Base-by-base conservation (phyloP, 2,888 invertebrate genomes). In the Sarcophaga subvicina region DNA sequence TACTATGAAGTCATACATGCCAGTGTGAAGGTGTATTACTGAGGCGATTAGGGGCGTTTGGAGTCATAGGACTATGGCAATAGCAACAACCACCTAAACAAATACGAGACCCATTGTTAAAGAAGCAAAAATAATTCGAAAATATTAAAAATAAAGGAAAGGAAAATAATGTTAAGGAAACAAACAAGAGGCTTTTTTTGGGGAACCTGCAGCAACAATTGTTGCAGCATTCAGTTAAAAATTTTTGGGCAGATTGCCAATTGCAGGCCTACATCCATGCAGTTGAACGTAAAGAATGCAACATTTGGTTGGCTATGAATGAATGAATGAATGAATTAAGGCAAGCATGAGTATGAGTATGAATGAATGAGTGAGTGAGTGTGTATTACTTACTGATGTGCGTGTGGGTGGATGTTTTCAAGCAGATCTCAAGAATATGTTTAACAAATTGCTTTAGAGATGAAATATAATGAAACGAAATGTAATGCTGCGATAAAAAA, bases 161-260 rank as follows among this genome's bases (percentile, higher is more conserved):
- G 54, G 90, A 8, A 5, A 59, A 47, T 62, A 5, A 62, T 14
- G 12, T 70, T 76, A 82, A n/a, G 78, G 22, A 79, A 79, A 79
- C 62, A 72, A 85, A 80, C 66, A 37, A 37, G 37, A 37, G 8
- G 0, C 22, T 77, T 72, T 66, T 62, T 54, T 77, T 81, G 71
- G n/a, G 45, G 73, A 67, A 54, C 71, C 71, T 77, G 78, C 81
- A 69, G 83, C 72, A 71, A 85, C 88, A 88, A 86, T 75, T 75
- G 78, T 73, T 76, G 84, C 72, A 79, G 70, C 77, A 80, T 84
- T 72, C 80, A 76, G 59, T 66, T 85, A 69, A 80, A 37, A 37
- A 37, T 37, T 37, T 67, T 67, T 83, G 66, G 81, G 63, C 76
- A 83, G 87, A 66, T 84, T 87, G 87, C 87, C 89, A 88, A 87